phyloP scores from a whole-genome alignment of 2,888 invertebrate species.

The Baronia brevicornis region DNA sequence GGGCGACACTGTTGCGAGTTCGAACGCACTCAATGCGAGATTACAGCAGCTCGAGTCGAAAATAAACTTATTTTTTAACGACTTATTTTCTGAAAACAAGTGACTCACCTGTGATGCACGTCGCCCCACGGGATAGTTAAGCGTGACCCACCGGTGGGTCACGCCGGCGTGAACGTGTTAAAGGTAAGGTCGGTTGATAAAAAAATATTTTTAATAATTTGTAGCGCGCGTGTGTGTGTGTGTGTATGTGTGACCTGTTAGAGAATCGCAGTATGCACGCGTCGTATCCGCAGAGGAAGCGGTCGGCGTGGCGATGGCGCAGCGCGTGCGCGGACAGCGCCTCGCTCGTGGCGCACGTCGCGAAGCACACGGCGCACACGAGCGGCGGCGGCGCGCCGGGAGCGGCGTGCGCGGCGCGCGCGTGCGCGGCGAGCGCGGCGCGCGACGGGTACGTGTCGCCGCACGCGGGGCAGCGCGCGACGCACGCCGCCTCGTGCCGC shows the following conservation, averaged over 20 bases:
- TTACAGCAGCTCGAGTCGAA: too few relatives aligned
- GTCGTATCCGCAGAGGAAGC: conserved; percentile 61
- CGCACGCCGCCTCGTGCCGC: conserved; percentile 28
- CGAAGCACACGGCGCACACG: conserved; percentile 44
- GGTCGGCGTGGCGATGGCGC: conserved; percentile 45
- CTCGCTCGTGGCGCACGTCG: conserved; percentile 23
- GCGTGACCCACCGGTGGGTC: too few relatives aligned
- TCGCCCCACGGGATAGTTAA: too few relatives aligned
- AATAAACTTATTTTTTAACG: too few relatives aligned
- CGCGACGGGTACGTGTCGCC: conserved; percentile 21
- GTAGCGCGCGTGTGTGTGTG: neutral
- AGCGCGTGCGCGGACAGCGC: conserved; percentile 45
- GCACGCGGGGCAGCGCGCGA: conserved; percentile 23
- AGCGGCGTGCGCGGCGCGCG: conserved; percentile 5
- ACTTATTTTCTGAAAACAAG: too few relatives aligned
- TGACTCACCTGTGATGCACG: too few relatives aligned
- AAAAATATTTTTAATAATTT: too few relatives aligned
- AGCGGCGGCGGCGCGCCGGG: conserved; percentile 27
- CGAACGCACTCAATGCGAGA: too few relatives aligned
- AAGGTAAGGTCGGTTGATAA: too few relatives aligned
- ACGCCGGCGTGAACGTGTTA: too few relatives aligned
- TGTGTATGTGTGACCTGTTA: too few relatives aligned
- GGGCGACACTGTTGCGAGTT: too few relatives aligned
- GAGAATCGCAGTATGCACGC: conserved; percentile 58
- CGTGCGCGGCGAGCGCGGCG: conserved; percentile 25